Evolutionary conservation across 2,888 invertebrate genomes (phyloP), one percentile per base, ranked within the genome.

Genomic region (Leucoptera coffeella): DNA sequence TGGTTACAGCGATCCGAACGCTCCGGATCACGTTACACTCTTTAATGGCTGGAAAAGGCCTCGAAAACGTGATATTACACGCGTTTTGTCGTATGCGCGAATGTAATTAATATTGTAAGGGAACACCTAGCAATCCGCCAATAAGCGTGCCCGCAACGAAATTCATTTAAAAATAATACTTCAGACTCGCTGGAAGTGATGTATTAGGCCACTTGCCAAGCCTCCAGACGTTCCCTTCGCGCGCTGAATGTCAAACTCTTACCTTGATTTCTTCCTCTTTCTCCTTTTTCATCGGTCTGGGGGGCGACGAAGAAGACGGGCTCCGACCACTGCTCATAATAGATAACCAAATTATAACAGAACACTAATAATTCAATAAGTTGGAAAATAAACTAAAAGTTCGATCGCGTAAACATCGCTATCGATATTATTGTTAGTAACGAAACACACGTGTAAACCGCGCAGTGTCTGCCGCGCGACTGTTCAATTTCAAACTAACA

Each of bases 181-280:
- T 67, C 60, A 39, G 54, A 64, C 67, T 65, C 67, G n/a, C 65
- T 47, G 51, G 48, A 43, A 44, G 42, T 49, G 47, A 47, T 47
- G 50, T 48, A 53, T 42, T 57, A 58, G 61, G 58, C 56, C 43
- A 53, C 41, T 47, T 62, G 64, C 64, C 62, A 65, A 60, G n/a
- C n/a, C n/a, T n/a, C n/a, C n/a, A n/a, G n/a, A n/a, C n/a, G n/a
- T n/a, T n/a, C n/a, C n/a, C n/a, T n/a, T n/a, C n/a, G n/a, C n/a
- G n/a, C 39, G 45, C 37, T 41, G 28, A 36, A 41, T 41, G 37
- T 29, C 35, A 25, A 15, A 27, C 45, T 49, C 50, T 44, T 64
- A 85, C 84, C 77, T 83, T 83, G 51, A 84, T 84, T 64, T 84
- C 84, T 64, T 84, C 83, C 58, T 80, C 80, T 41, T 76, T 67